A percentile compares a stretch with the other conserved stretches of the same genome.
Conservation (phyloP, 2,888 invertebrate species). For the Heliconius ethilla region DNA sequence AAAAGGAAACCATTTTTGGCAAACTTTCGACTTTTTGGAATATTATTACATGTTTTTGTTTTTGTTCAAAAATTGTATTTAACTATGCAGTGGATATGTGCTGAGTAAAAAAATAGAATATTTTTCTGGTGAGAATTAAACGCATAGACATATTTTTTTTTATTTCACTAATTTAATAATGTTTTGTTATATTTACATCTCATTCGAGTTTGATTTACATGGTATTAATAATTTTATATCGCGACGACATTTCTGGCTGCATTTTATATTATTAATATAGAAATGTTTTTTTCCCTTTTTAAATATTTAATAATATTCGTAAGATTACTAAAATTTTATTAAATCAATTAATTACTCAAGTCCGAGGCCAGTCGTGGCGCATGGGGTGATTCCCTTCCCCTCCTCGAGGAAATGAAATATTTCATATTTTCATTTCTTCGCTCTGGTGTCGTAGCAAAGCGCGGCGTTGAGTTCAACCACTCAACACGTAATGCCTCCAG, state of each 20-base stretch:
- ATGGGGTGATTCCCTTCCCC: too few species aligned
- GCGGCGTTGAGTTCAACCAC: too few species aligned
- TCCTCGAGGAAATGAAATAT: too few species aligned
- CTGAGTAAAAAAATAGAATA: slow-evolving; percentile 34
- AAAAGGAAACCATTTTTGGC: too few species aligned
- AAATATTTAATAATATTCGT: not conserved
- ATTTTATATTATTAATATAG: slow-evolving; percentile 67
- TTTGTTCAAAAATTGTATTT: not conserved
- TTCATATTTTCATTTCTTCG: too few species aligned
- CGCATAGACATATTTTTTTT: slow-evolving; percentile 31
- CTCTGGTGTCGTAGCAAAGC: too few species aligned
- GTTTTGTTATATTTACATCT: slow-evolving; percentile 40
- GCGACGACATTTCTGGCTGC: slow-evolving; percentile 73
- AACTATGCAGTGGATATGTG: slow-evolving; percentile 21
- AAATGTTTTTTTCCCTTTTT: not conserved
- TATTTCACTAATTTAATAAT: slow-evolving; percentile 33
- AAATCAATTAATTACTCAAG: too few species aligned
- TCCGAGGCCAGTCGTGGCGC: too few species aligned
- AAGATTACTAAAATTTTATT: not conserved
- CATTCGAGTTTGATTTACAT: slow-evolving; percentile 42
- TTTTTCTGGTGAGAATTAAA: slow-evolving; percentile 28
- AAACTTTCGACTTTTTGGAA: not conserved
- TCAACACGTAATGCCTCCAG: too few species aligned
- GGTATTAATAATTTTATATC: slow-evolving; percentile 48
- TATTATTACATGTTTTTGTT: too few species aligned